Evolutionary conservation across 1,140 invertebrate species (phyloP), one percentile per base, ranked within the genome.

Genomic region (Tenebrio molitor): DNA sequence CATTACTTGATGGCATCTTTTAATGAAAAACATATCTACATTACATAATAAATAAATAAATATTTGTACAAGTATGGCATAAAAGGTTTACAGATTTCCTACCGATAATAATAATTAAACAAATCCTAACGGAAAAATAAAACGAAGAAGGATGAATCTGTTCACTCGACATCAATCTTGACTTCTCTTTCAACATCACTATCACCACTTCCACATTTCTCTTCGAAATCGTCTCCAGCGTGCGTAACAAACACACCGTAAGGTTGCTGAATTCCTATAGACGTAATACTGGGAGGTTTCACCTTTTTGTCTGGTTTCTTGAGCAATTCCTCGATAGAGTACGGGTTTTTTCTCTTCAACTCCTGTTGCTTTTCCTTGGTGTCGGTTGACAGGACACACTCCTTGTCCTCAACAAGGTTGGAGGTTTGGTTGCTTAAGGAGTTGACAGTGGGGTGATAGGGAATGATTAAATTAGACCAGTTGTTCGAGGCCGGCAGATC

Each of bases 301-400:
- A 69, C 36, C 70, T 74, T 75, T 76, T 89, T 90, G 67, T 90
- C 89, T 4, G 92, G 91, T 73, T 93, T 94, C 77, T 94, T 95
- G 2, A 95, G 78, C 3, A 95, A 79, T 79, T 95, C 93, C 79
- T 95, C 93, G 77, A 95, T 95, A 0, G 93, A 94, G 79, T 95
- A 95, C 0, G 93, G 92, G 83, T 93, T 95, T 46, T 89, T 88
- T 81, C 93, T 93, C 88, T 90, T 80, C 65, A 44, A 76, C 78
- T n/a, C 80, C 75, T 19, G 77, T 33, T 76, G 79, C 67, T 72
- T 77, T 34, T 75, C 71, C 1, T 75, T 34, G 17, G 8, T 71
- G 29, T 15, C 19, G 6, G 8, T 77, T 25, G 23, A 42, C 70
- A 23, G 66, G 66, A 53, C 23, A 16, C 6, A 50, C 29, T 5